These are phyloP conservation scores for Calliopsis andreniformis DNA, from an alignment of 1,140 invertebrate genomes.

Conservation along the genomic window DNA sequence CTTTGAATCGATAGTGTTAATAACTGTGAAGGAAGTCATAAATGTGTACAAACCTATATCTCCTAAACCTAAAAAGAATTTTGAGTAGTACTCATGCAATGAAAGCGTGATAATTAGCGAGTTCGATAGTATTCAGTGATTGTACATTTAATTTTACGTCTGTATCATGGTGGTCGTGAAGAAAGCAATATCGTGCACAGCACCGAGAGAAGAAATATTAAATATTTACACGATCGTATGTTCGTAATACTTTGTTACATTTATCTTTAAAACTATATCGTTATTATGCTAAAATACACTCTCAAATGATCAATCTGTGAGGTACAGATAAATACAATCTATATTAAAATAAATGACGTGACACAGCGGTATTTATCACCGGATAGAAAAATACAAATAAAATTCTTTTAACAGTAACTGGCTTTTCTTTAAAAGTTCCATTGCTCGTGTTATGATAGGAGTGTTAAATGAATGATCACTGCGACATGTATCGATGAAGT, in stretches of 20 bases:
- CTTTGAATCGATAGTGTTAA: conserved; percentile 5
- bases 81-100: conserved; percentile 9
- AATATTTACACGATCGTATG: conserved; percentile 43
- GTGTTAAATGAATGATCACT: conserved; percentile 26
- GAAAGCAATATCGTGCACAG: conserved; percentile 13
- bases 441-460: conserved; percentile 6
- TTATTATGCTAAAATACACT: conserved; percentile 35
- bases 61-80: conserved; percentile 7
- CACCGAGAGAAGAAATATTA: background rate
- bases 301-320: conserved; percentile 32
- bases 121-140: conserved; percentile 10
- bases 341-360: conserved; percentile 42
- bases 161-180: conserved; percentile 24
- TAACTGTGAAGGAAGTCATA: conserved; percentile 9
- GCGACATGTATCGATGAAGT: conserved; percentile 26
- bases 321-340: conserved; percentile 33
- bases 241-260: conserved; percentile 47
- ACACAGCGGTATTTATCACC: conserved; percentile 47
- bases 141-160: conserved; percentile 1
- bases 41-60: conserved; percentile 5
- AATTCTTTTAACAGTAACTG: conserved; percentile 42
- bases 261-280: conserved; percentile 27
- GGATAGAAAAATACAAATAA: conserved; percentile 65
- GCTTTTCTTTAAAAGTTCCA: conserved; percentile 24
- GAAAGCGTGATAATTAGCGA: conserved; percentile 6